Evolutionary conservation across 2,113 vertebrate genomes (phyloP).

Genomic region (Cyanoramphus novaezelandiae): DNA sequence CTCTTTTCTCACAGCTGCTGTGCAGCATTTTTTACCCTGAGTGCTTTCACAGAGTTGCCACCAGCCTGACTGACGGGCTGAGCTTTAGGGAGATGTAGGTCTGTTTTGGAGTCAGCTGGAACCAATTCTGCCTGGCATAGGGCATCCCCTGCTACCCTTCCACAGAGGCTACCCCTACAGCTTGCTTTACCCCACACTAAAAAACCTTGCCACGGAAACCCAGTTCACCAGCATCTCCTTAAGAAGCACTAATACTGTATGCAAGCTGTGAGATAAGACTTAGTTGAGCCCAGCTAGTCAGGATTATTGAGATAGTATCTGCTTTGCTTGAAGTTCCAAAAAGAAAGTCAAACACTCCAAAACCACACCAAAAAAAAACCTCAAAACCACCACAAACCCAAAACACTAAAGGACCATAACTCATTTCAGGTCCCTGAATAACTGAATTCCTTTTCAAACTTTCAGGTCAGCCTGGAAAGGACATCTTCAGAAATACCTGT

Average conservation of each 20-base stretch:
- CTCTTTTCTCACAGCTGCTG: background rate
- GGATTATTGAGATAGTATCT: background rate
- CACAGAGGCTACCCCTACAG: background rate
- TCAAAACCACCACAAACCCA: background rate
- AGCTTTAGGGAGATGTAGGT: background rate
- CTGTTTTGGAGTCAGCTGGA: background rate
- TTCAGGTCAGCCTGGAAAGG: background rate
- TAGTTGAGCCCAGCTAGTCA: background rate
- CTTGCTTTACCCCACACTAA: background rate
- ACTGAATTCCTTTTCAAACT: background rate
- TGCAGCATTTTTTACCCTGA: background rate
- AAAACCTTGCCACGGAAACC: background rate
- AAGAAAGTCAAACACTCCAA: background rate
- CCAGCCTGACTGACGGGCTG: background rate
- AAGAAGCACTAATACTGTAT: background rate
- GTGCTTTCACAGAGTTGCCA: background rate
- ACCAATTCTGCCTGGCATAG: background rate
- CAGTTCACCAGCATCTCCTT: background rate
- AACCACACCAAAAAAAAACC: background rate
- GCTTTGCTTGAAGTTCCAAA: background rate
- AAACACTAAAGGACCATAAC: background rate
- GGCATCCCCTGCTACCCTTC: background rate
- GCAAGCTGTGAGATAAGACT: background rate
- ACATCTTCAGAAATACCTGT: background rate
- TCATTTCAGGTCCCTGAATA: background rate